Base-by-base conservation (phyloP, 53 echinoderm and acorn worm species). In the Pentamera pediparva region DNA sequence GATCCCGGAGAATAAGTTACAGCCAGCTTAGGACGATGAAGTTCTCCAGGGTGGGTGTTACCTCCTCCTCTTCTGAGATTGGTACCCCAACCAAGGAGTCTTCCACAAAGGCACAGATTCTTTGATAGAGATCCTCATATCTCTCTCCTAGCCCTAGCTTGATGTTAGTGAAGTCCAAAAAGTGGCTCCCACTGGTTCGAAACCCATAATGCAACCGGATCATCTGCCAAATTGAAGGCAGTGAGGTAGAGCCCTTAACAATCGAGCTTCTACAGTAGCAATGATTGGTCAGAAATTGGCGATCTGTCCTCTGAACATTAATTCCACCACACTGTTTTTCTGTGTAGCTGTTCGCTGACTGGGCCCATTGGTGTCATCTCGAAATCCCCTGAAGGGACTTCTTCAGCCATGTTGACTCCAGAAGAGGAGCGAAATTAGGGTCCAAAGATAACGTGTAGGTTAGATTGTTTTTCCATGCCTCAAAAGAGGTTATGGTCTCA, bases 41-140 rank as follows among this genome's bases (percentile, higher is more conserved):
- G 40, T 84, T 84, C 41, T 88, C 84, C 0, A 88, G 56, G 13
- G 84, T 45, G 11, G 79, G 83, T 0, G 83, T 74, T 0, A 87
- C 1, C 8, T 77, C 72, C 35, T 86, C 81, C 29, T 86, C 80
- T 12, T 75, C 86, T 35, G 63, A 27, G 13, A 85, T 35, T 0
- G 34, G n/a, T 17, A 69, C 28, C 4, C 69, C 76, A 45, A 51
- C 75, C 20, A 86, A 37, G 39, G 53, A 72, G 33, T 79, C 85
- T 53, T 81, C 74, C 4, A 80, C 38, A 37, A 85, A 85, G 5
- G 75, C 74, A 34, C 60, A 54, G 13, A 81, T 59, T 37, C 80
- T 22, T 29, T 80, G 76, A 25, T 48, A 75, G 13, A 86, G 60
- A 74, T 86, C 86, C 35, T 76, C 76, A n/a, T 35, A 75, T 4